These are phyloP conservation scores for Aphelocoma californica DNA, from an alignment of 2,797 vertebrate genomes.

Conservation along the genomic window DNA sequence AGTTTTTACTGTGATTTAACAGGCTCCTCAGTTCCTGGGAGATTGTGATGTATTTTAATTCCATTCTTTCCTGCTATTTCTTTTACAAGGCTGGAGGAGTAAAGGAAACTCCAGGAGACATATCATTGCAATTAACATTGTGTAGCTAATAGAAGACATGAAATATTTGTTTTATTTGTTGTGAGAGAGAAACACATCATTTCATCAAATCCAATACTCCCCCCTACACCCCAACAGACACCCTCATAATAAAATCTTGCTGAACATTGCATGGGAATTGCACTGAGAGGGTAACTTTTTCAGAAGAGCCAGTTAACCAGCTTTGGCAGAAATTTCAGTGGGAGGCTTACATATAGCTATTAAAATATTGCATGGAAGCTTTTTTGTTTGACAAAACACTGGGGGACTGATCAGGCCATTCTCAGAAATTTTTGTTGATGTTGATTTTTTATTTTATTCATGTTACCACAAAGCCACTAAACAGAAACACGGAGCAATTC, in stretches of 20 bases:
- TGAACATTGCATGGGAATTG: slow-evolving; percentile 9
- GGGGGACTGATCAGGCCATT: slow-evolving; percentile 41
- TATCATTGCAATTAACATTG: slow-evolving; percentile 65
- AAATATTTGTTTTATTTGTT: slow-evolving; percentile 56
- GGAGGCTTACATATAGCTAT: slow-evolving; percentile 44
- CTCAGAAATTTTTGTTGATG: slow-evolving; percentile 25
- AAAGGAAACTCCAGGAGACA: slow-evolving; percentile 66
- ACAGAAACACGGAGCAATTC: neutral
- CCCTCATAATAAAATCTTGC: slow-evolving; percentile 28
- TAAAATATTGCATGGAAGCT: slow-evolving; percentile 24
- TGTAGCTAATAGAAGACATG: slow-evolving; percentile 67
- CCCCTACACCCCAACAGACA: neutral
- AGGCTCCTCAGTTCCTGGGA: slow-evolving; percentile 63
- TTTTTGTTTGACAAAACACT: slow-evolving; percentile 44
- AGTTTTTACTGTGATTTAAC: slow-evolving; percentile 71
- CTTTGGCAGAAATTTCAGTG: slow-evolving; percentile 59
- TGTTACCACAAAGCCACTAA: slow-evolving; percentile 8
- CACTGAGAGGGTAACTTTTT: neutral
- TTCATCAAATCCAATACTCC: slow-evolving; percentile 53
- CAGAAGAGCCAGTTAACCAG: slow-evolving; percentile 20
- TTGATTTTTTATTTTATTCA: slow-evolving; percentile 16
- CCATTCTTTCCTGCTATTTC: slow-evolving; percentile 67
- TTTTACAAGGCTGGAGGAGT: slow-evolving; percentile 68
- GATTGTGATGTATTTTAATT: slow-evolving; percentile 62
- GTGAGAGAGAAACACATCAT: slow-evolving; percentile 30